Percentiles rank a stretch among this genome's conserved stretches.
These are phyloP conservation scores for Laothoe populi DNA, from an alignment of 2,888 invertebrate species.

Conservation along the genomic window DNA sequence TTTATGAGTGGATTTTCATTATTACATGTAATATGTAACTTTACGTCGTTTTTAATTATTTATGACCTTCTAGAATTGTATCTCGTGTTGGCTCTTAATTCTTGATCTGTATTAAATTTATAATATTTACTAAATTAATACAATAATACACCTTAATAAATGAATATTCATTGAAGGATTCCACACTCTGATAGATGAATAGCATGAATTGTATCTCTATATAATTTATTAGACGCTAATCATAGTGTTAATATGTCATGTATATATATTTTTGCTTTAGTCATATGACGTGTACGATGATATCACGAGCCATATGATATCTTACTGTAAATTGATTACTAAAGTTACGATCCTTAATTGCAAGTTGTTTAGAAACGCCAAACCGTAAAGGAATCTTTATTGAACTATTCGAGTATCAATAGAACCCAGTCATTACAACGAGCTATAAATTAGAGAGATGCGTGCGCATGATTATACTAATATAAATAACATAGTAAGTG, in stretches of 20 bases:
- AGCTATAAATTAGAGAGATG: background rate
- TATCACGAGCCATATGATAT: background rate
- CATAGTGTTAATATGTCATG: background rate
- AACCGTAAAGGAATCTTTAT: constrained; percentile 49
- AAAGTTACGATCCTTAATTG: constrained; percentile 21
- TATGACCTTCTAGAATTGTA: too few species aligned
- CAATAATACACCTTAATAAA: too few species aligned
- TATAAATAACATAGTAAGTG: constrained; percentile 18
- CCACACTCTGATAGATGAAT: too few species aligned
- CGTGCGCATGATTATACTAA: constrained; percentile 6
- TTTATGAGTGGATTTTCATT: too few species aligned
- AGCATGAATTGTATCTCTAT: too few species aligned
- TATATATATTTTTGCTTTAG: background rate
- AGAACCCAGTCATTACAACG: background rate
- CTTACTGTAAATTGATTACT: constrained; percentile 4
- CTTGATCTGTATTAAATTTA: too few species aligned
- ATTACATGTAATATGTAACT: too few species aligned
- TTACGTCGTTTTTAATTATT: too few species aligned
- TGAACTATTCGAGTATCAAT: constrained; percentile 39
- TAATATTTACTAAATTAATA: too few species aligned
- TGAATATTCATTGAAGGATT: too few species aligned
- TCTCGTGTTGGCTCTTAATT: too few species aligned
- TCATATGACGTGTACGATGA: background rate
- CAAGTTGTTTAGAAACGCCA: constrained; percentile 42
- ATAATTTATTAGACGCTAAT: too few species aligned